These are phyloP conservation scores for Microctonus hyperodae DNA, from an alignment of 2,888 invertebrate genomes.

Conservation along the genomic window DNA sequence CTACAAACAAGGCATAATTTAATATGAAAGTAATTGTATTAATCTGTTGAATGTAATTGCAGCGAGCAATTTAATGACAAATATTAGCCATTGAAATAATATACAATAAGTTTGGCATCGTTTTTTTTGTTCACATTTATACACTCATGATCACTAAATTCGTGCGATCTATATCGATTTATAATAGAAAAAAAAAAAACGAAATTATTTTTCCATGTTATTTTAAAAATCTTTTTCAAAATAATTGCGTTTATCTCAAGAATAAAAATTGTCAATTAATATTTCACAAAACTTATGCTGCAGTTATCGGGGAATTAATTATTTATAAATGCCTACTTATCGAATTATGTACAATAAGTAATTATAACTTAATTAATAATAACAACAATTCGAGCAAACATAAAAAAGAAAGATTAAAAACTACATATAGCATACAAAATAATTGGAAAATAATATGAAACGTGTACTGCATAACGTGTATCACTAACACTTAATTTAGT, in stretches of 20 bases:
- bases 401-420: not conserved
- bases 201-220: conserved; percentile 1
- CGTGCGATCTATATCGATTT: not conserved
- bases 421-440: not conserved
- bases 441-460: not conserved
- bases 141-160: conserved; percentile 48
- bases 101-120: conserved; percentile 59
- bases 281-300: not conserved
- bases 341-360: conserved; percentile 31
- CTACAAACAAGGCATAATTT: conserved; percentile 35
- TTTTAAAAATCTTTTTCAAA: conserved; percentile 8
- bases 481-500: not conserved
- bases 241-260: not conserved
- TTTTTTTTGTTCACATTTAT: conserved; percentile 55
- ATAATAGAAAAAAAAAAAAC: conserved; percentile 6
- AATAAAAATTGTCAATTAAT: not conserved
- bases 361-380: conserved; percentile 30
- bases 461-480: not conserved
- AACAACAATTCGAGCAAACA: conserved; percentile 28
- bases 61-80: conserved; percentile 42
- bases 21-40: conserved; percentile 48
- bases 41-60: conserved; percentile 47
- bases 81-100: conserved; percentile 46
- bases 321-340: conserved; percentile 30
- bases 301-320: conserved; percentile 35